Evolutionary conservation across 2,113 vertebrate genomes (phyloP).

Genomic region (Glareola pratincola): DNA sequence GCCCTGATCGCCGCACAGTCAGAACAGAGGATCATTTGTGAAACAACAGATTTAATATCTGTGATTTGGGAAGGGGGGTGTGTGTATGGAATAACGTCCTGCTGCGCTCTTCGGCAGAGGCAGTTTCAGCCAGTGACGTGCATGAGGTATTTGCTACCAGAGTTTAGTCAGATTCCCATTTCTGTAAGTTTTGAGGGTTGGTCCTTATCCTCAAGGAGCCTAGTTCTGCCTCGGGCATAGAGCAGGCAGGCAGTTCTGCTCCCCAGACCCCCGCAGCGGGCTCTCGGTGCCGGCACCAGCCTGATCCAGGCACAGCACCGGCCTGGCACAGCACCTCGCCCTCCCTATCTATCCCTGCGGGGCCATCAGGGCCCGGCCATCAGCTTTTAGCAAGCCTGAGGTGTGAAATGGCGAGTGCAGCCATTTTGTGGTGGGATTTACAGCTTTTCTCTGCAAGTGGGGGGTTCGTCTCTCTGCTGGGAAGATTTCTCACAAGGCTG

Average conservation of each 20-base stretch:
- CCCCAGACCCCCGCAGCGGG: not conserved
- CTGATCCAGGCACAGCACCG: not conserved
- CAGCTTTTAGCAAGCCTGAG: rapidly evolving
- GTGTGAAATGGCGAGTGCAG: not conserved
- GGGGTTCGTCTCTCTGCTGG: not conserved
- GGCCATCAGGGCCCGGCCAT: rapidly evolving
- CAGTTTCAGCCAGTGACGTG: not conserved
- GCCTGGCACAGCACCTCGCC: not conserved
- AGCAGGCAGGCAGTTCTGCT: not conserved
- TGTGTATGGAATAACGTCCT: not conserved
- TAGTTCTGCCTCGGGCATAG: not conserved
- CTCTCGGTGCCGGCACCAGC: rapidly evolving
- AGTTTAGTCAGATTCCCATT: not conserved
- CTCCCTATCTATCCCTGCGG: rapidly evolving
- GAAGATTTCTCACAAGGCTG: not conserved
- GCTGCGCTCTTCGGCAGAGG: not conserved
- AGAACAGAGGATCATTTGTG: not conserved
- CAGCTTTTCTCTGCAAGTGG: not conserved
- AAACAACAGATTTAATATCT: not conserved
- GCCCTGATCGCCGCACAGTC: not conserved
- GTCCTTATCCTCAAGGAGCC: not conserved
- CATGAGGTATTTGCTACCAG: not conserved
- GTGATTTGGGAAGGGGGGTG: not conserved
- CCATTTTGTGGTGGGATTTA: constrained; percentile 17
- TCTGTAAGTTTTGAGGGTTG: rapidly evolving